phyloP scores from a whole-genome alignment of 2,113 vertebrate genomes.

The Elgaria multicarinata region DNA sequence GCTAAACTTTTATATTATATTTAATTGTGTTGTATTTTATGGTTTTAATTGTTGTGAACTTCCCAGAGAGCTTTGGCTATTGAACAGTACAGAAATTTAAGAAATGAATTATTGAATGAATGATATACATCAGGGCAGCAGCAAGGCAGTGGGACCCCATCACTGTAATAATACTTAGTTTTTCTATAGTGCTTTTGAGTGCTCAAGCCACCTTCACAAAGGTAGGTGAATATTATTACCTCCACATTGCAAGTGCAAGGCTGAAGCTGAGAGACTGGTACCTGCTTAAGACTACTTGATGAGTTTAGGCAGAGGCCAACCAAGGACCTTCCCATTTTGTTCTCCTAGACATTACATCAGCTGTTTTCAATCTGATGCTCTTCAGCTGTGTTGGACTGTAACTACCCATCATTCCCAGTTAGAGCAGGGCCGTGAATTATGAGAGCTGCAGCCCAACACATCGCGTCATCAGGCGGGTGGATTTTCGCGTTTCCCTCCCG shows the following conservation, averaged over 20 bases:
- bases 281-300: background rate
- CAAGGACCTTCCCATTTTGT: background rate
- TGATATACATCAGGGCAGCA: no score
- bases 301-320: background rate
- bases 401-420: no score
- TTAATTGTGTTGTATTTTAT: no score
- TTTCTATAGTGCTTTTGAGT: background rate
- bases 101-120: no score
- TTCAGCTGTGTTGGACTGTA: background rate
- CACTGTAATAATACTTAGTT: background rate
- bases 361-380: no score
- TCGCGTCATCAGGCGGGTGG: no score
- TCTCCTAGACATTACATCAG: background rate
- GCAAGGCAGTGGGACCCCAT: background rate
- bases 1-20: no score
- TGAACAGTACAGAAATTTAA: no score
- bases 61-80: no score
- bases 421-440: background rate
- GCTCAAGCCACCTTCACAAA: background rate
- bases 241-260: background rate
- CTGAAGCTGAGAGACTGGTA: background rate
- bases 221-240: background rate
- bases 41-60: no score
- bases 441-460: background rate
- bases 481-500: no score